Percentiles rank a stretch among this genome's conserved stretches.
Evolutionary conservation across 1,140 invertebrate species (phyloP).

Genomic region (Globodera rostochiensis): DNA sequence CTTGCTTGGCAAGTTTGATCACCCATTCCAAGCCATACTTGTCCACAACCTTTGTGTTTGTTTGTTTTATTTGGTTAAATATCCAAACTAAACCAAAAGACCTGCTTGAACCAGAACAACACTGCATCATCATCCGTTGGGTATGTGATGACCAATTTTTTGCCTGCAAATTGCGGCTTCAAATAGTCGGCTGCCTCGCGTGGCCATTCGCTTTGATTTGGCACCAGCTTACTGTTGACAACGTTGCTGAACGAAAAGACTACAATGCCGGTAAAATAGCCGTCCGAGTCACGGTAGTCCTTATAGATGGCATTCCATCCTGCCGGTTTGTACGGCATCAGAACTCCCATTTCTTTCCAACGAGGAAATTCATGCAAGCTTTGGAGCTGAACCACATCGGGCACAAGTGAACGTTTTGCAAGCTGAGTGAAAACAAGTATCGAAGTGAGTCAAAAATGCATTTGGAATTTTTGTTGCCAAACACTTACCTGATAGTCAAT

Average conservation of each 20-base stretch:
- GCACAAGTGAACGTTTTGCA: background rate
- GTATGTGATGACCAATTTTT: background rate
- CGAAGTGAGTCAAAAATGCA: too few relatives aligned
- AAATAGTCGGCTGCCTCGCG: slow-evolving; percentile 12
- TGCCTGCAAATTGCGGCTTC: background rate
- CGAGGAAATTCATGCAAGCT: background rate
- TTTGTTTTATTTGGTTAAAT: background rate
- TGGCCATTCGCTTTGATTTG: background rate
- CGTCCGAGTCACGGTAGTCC: background rate
- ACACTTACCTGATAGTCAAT: background rate
- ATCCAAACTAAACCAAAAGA: background rate
- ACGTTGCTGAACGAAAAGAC: background rate
- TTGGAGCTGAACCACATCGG: background rate
- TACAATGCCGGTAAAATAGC: background rate
- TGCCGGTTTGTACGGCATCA: slow-evolving; percentile 7
- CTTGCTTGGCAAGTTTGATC: background rate
- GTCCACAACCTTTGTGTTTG: background rate
- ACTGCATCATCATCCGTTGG: slow-evolving; percentile 1
- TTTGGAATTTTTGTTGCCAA: too few relatives aligned
- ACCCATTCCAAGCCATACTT: background rate
- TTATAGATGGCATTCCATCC: background rate
- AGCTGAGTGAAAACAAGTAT: background rate
- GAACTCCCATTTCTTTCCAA: background rate
- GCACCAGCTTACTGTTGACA: background rate
- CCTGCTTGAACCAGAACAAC: slow-evolving; percentile 11